Percentiles rank a stretch among this genome's conserved stretches.
Conservation (phyloP, 2,113 vertebrate species). For the Macaca mulatta region DNA sequence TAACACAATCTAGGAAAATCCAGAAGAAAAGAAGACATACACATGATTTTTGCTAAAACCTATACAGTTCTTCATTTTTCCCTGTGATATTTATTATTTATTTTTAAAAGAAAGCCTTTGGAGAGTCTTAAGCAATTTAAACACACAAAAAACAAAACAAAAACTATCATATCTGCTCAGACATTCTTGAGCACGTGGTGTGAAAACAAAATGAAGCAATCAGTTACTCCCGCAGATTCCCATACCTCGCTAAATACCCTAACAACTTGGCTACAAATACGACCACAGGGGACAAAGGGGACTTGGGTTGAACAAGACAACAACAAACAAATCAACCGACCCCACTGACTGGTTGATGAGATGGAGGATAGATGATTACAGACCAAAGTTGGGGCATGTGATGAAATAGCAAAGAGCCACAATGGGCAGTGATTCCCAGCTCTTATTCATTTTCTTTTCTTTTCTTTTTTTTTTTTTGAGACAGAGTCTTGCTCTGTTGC, state of each 20-base stretch:
- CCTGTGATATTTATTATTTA: not conserved
- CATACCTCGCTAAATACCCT: not conserved
- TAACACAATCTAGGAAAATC: conserved; percentile 56
- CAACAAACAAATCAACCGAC: not conserved
- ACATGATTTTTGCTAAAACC: conserved; percentile 35
- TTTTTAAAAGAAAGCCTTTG: conserved; percentile 6
- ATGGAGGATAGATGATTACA: not conserved
- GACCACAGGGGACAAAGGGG: not conserved
- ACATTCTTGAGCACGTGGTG: not conserved
- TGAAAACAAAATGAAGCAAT: not conserved
- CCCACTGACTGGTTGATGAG: not conserved
- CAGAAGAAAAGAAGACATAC: conserved; percentile 28
- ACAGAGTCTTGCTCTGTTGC: no score
- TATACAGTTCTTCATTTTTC: conserved; percentile 4
- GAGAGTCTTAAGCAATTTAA: not conserved
- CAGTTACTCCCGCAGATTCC: not conserved
- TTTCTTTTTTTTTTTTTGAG: no score
- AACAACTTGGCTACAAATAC: not conserved
- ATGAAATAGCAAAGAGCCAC: not conserved
- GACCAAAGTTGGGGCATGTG: not conserved
- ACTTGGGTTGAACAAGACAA: not conserved
- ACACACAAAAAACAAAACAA: not conserved
- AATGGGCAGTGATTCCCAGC: no score
- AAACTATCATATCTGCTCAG: not conserved
- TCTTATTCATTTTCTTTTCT: not conserved